Evolutionary conservation across 1,140 invertebrate species (phyloP), one percentile per base, ranked within the genome.

Genomic region (Acarapis woodi): DNA sequence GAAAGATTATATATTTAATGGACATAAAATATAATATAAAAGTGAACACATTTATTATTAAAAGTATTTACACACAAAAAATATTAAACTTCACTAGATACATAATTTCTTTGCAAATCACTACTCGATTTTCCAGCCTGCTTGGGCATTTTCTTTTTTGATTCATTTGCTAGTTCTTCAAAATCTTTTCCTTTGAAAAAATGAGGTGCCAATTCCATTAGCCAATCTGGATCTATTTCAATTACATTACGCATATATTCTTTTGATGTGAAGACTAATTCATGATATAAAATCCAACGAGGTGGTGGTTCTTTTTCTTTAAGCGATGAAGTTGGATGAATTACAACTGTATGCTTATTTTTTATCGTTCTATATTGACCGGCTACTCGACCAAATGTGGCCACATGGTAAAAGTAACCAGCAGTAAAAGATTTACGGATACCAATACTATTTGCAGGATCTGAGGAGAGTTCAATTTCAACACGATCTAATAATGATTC

Each of bases 201-300:
- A 2, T 88, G 85, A 0, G 88, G 85, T 0, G 93, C 93, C 58
- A 90, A 97, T 55, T 99, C 90, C 2, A 97, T 87, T 18, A 99
- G 59, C 93, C 93, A 99, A 57, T 93, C 90, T 0, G 93, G 85
- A 62, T 99, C 93, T 30, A 97, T 94, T 0, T 85, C 82, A 0
- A 87, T 97, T 1, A 96, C 87, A 58, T 97, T 85, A 31, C 88
- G 64, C 93, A 99, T 97, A 51, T 97, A 99, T 56, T 97, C 93
- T 51, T 99, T 97, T 0, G 93, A 97, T 0, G 93, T 99, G 55
- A 96, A 75, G 1, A 99, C 87, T 35, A 99, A 55, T 56, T 99
- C 90, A 51, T 99, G 87, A 53, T 97, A 99, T 35, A 99, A 79
- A 0, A 97, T 83, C 76, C 73, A 78, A 80, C 90, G 97, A 60